phyloP scores from a whole-genome alignment of 2,113 vertebrate species.

The Misgurnus anguillicaudatus region DNA sequence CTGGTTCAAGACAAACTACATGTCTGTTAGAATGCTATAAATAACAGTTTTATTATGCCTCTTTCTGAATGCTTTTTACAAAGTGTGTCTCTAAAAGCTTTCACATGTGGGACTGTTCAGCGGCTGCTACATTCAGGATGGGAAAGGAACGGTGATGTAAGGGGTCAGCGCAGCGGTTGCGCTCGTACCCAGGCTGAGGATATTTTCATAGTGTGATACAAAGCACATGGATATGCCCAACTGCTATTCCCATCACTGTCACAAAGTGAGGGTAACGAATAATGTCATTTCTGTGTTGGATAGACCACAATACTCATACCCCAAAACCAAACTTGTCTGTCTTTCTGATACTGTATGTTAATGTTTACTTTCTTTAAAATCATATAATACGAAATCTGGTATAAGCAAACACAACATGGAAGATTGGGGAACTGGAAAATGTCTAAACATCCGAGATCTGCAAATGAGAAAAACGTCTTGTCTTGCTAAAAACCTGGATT shows the following conservation, averaged over 20 bases:
- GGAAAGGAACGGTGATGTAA: conserved; percentile 16
- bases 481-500: conserved; percentile 59
- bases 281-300: not conserved
- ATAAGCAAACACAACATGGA: not conserved
- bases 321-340: conserved; percentile 16
- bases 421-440: conserved; percentile 63
- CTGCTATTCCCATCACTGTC: conserved; percentile 39
- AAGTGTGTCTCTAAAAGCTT: conserved; percentile 65
- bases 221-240: conserved; percentile 40
- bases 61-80: conserved; percentile 72
- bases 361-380: not conserved
- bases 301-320: not conserved
- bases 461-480: conserved; percentile 63
- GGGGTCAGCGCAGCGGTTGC: not conserved
- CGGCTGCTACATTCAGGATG: conserved; percentile 2
- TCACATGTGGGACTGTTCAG: conserved; percentile 62
- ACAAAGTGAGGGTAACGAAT: not conserved
- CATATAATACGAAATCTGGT: not conserved
- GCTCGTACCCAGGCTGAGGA: not conserved
- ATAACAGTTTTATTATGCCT: conserved; percentile 74
- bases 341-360: conserved; percentile 16
- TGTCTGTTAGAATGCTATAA: conserved; percentile 75
- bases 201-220: conserved; percentile 35
- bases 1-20: conserved; percentile 77
- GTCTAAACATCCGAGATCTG: conserved; percentile 40